Evolutionary conservation across 1,140 invertebrate genomes (phyloP), one percentile per base, ranked within the genome.

Genomic region (Amphibalanus amphitrite): DNA sequence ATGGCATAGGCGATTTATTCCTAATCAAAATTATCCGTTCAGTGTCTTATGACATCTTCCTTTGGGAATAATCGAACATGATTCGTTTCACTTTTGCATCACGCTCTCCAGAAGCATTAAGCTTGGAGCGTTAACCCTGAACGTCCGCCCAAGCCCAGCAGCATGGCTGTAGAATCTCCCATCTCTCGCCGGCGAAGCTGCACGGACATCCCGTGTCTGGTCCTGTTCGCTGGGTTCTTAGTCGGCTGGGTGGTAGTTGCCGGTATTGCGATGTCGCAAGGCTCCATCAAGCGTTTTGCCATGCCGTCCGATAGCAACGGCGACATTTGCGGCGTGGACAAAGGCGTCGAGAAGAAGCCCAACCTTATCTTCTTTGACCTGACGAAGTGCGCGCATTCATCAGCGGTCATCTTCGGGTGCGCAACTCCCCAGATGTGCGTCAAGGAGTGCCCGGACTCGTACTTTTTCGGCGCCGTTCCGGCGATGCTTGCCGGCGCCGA

Each of bases 351-450:
- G 64, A 80, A 90, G 72, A 88, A 86, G 75, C 84, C 86, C 15
- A 88, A 89, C 78, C 80, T 95, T 10, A 85, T 93, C 72, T 95
- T 92, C 79, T 95, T 95, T 78, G 88, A 95, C 81, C 81, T 95
- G 68, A 85, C 86, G 0, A 83, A 88, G 80, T 96, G 93, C 80
- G 81, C 82, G 59, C 76, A 77, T 65, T 85, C 89, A 0, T 83
- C 85, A 8, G 85, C 89, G 0, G 82, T 90, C n/a, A 82, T 90
- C 26, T 84, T 83, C 20, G 90, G 91, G 4, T 97, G 94, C 78
- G 82, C 85, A 0, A 96, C 93, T 0, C 86, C 88, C 20, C 92
- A 96, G 17, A 85, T 93, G 3, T 95, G 93, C 80, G 87, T 92
- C 0, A 77, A 84, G 70, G 76, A 85, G 74, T 96, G 93, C 82